Evolutionary conservation across 1,140 invertebrate genomes (phyloP).

Genomic region (Thaumatotibia leucotreta): DNA sequence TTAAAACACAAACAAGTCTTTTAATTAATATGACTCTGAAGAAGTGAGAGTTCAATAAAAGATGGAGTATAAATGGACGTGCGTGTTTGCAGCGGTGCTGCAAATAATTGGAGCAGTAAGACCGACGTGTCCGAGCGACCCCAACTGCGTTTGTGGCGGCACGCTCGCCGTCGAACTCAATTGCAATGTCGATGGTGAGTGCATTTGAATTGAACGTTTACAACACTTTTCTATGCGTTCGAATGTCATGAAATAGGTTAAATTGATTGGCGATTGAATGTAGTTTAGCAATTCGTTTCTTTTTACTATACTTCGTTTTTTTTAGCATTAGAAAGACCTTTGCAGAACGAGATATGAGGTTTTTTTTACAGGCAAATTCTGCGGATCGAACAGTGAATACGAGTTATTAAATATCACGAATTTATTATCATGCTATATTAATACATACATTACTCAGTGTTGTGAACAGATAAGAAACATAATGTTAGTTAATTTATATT

Average conservation of each 20-base stretch:
- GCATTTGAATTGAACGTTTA: constrained; percentile 31
- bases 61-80: constrained; percentile 51
- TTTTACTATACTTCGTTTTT: constrained; percentile 16
- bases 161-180: constrained; percentile 65
- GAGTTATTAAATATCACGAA: no score
- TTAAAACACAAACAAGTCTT: neutral
- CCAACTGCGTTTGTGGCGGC: constrained; percentile 69
- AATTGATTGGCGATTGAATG: neutral
- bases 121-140: constrained; percentile 60
- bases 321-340: no score
- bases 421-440: no score
- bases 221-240: neutral
- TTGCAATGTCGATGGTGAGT: constrained; percentile 71
- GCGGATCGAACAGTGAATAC: no score
- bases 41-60: constrained; percentile 33
- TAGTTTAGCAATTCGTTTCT: neutral
- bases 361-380: no score
- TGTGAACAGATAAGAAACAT: no score
- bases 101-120: constrained; percentile 54
- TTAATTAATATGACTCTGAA: constrained; percentile 18
- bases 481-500: no score
- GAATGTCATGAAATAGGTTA: neutral
- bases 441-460: no score
- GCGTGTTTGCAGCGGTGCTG: constrained; percentile 45
- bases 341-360: no score